Conservation (phyloP, 2,113 vertebrate genomes). For the Neogale vison region DNA sequence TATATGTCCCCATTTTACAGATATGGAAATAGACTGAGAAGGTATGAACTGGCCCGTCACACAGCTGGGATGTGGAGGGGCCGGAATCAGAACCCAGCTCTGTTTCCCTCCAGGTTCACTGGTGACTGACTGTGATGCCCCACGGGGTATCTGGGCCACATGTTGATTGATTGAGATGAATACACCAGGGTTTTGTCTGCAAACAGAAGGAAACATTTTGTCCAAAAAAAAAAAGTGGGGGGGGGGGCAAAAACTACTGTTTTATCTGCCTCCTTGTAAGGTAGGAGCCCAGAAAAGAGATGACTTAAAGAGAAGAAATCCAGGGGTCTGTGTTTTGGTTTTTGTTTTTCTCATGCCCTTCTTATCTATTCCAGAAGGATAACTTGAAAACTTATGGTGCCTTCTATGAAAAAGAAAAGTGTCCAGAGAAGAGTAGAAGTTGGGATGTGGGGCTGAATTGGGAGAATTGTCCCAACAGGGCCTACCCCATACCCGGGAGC, state of each 20-base stretch:
- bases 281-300: too few species aligned
- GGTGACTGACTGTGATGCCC: neutral
- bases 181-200: neutral
- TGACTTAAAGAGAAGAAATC: neutral
- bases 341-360: neutral
- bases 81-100: neutral
- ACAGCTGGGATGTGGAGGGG: neutral
- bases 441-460: neutral
- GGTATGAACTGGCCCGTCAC: neutral
- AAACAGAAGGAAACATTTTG: neutral
- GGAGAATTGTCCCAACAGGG: neutral
- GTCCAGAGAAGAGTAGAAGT: neutral
- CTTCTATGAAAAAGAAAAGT: neutral
- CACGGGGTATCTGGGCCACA: rapidly evolving
- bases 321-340: too few species aligned
- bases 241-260: neutral
- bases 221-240: neutral
- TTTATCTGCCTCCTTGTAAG: neutral
- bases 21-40: neutral
- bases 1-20: neutral
- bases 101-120: neutral
- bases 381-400: neutral
- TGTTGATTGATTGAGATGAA: too few species aligned
- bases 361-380: neutral
- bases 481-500: neutral